Conservation (phyloP, 2,113 vertebrate genomes). For the Trichomycterus rosablanca region DNA sequence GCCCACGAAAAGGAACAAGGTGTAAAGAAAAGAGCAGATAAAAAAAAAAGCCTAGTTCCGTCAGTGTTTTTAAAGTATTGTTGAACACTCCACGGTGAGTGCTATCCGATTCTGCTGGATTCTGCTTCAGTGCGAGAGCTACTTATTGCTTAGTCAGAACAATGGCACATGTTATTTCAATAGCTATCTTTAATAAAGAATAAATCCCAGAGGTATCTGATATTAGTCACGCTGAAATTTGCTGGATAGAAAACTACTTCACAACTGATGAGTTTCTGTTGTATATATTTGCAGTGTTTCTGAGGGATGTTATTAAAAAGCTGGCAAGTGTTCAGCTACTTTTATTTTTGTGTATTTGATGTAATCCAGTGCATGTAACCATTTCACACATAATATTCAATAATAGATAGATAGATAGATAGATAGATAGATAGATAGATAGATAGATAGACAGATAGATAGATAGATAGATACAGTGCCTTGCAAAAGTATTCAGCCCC, state of each 20-base stretch:
- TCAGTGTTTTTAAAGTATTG: conserved; percentile 6
- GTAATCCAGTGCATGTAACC: too few relatives aligned
- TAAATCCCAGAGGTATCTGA: neutral
- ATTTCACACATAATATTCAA: too few relatives aligned
- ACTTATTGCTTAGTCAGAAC: neutral
- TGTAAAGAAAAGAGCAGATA: conserved; percentile 27
- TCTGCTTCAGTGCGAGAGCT: conserved; percentile 5
- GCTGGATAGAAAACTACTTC: conserved; percentile 15
- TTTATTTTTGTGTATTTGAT: too few relatives aligned
- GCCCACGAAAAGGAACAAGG: conserved; percentile 48
- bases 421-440: too few relatives aligned
- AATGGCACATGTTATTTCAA: neutral
- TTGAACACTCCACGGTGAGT: conserved; percentile 8
- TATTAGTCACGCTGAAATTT: neutral
- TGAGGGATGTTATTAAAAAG: too few relatives aligned
- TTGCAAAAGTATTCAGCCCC: too few relatives aligned
- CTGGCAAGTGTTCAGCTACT: too few relatives aligned
- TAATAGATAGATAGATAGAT: too few relatives aligned
- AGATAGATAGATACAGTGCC: too few relatives aligned
- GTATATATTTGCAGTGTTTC: too few relatives aligned
- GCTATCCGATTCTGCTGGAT: conserved; percentile 3
- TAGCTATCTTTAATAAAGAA: neutral
- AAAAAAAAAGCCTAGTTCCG: conserved; percentile 13
- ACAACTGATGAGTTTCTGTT: conserved; percentile 2
- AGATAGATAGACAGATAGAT: too few relatives aligned